These are phyloP conservation scores for Trididemnum clinides DNA, from an alignment of 23 tunicate genomes.

Conservation along the genomic window DNA sequence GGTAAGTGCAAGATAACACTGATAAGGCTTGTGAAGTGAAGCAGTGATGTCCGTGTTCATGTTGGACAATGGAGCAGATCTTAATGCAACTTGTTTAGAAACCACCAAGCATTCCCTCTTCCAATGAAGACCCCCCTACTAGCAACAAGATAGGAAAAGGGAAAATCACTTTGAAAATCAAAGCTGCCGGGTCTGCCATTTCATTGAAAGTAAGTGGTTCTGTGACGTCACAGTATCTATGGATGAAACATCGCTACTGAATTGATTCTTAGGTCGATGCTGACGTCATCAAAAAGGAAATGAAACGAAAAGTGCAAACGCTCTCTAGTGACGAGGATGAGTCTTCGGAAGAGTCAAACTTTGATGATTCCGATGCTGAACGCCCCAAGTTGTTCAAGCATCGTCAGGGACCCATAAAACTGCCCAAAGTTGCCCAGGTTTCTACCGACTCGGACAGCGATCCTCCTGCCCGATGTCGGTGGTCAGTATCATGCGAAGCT, in stretches of 20 bases:
- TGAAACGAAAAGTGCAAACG: neutral
- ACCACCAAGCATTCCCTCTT: no score
- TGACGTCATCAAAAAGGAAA: conserved; percentile 60
- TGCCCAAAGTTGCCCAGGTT: neutral
- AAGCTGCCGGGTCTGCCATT: conserved; percentile 64
- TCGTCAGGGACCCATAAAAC: conserved; percentile 36
- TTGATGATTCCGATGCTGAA: conserved; percentile 39
- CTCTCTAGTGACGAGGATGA: conserved; percentile 35
- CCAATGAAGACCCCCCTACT: no score
- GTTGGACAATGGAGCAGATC: no score
- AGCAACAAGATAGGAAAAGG: conserved; percentile 25
- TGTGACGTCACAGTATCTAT: no score
- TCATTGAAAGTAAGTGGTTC: conserved; percentile 33
- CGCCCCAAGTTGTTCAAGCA: conserved; percentile 5
- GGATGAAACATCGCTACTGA: no score
- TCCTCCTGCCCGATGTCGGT: neutral
- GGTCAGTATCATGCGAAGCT: neutral
- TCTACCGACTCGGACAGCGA: conserved; percentile 53
- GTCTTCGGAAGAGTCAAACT: conserved; percentile 11
- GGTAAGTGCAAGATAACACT: no score
- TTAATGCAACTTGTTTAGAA: no score
- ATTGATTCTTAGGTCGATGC: conserved; percentile 83
- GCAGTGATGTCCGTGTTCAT: no score
- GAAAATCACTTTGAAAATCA: conserved; percentile 77
- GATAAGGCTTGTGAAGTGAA: no score